Evolutionary conservation across 1,140 invertebrate species (phyloP), one percentile per base, ranked within the genome.

Genomic region (Aphelinus certus): DNA sequence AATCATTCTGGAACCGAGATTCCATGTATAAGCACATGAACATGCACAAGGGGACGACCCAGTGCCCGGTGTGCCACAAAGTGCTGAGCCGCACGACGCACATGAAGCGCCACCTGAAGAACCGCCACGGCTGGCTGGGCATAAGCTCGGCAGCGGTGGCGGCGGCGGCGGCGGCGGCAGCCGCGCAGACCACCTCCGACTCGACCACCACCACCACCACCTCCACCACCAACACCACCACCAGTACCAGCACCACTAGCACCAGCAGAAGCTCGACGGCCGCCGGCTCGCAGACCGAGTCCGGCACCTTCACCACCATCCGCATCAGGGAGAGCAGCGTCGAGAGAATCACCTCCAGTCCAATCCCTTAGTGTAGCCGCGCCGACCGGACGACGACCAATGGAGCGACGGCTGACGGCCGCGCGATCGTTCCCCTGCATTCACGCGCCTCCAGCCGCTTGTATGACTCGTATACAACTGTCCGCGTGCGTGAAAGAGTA

Each of bases 1-100:
- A 88, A 87, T 83, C 87, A 69, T 88, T 88, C 85, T 87, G 86
- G 86, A 88, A 88, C 81, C 87, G 88, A 73, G 87, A 88, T 83
- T 88, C 87, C 79, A 87, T 89, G 84, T 89, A 88, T 84, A 88
- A 89, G 81, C 89, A 89, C 84, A 89, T 88, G 84, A 89, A 89
- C 79, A 88, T 88, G 83, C 89, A 89, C 82, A 88, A 87, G 76
- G 89, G 89, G 60, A 88, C 87, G 62, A 89, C 89, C 70, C 85
- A 87, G 79, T 89, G 88, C 77, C 88, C 88, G 48, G 86, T 88
- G 75, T 89, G 88, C 80, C 84, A 88, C 78, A 88, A 88, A 84
- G 86, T 88, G 72, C 83, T 89, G 75, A 89, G 87, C 81, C 86
- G 88, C 78, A 88, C 86, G 69, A 88, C 86, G 72, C 86, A 88